These are phyloP conservation scores for Clarias pachynema DNA, from an alignment of 2,797 vertebrate species.

Conservation along the genomic window DNA sequence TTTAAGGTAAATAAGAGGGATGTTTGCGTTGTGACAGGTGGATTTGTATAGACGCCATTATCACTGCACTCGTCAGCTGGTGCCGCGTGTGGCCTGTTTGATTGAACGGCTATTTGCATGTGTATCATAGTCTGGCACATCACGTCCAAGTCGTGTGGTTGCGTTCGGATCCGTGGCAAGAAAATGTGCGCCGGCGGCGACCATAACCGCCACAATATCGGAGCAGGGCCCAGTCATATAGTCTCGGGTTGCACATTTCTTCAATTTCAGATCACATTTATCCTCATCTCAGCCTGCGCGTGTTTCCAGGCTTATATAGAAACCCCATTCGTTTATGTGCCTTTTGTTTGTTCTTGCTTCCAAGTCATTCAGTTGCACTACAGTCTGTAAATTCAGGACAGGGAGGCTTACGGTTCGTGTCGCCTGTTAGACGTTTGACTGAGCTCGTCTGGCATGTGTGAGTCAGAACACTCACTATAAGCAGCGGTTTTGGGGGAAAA, in stretches of 20 bases:
- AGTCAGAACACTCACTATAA: neutral
- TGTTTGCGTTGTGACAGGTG: conserved; percentile 52
- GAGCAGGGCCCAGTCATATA: neutral
- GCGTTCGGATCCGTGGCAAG: neutral
- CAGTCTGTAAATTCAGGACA: conserved; percentile 20
- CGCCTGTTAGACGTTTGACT: conserved; percentile 26
- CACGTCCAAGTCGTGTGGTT: conserved; percentile 22
- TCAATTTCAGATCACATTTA: conserved; percentile 5
- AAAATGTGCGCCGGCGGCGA: neutral
- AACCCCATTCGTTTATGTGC: neutral
- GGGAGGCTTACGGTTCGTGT: conserved; percentile 22
- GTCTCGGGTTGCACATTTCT: conserved; percentile 6
- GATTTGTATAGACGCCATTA: conserved; percentile 45
- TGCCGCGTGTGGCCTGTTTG: conserved; percentile 25
- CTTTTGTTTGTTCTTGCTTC: conserved; percentile 17
- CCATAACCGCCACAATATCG: neutral
- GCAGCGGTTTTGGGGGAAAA: neutral
- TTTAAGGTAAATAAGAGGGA: conserved; percentile 50
- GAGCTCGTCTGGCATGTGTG: conserved; percentile 31
- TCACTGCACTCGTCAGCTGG: conserved; percentile 29
- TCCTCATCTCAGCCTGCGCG: neutral
- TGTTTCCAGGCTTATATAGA: conserved; percentile 4
- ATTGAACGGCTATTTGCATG: conserved; percentile 48
- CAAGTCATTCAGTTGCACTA: conserved; percentile 12
- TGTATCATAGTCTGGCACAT: conserved; percentile 30